Evolutionary conservation across 1,140 invertebrate species (phyloP), one percentile per base, ranked within the genome.

Genomic region (Cyrtorhinus lividipennis): DNA sequence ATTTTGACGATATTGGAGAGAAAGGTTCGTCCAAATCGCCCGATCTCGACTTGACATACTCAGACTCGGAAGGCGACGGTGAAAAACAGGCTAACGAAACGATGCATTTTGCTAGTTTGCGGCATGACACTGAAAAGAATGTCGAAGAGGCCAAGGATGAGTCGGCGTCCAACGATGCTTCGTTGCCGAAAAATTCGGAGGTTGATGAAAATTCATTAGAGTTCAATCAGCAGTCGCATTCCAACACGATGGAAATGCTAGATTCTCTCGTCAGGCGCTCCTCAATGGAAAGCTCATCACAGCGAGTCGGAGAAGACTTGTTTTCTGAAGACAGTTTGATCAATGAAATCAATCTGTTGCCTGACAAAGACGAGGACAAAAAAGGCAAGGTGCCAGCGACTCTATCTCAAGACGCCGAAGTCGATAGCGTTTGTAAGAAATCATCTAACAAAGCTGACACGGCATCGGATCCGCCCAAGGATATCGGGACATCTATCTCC

Each of bases 341-440:
- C 18, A 53, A 53, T 53, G 48, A 53, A 53, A 53, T 53, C 18
- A 53, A 53, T 20, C 48, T 13, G 48, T 22, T 53, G 5, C 48
- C 48, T 53, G 48, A 53, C 48, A 44, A n/a, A 44, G 48, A 53
- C 12, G 48, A 53, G 5, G 48, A 53, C 20, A 53, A 53, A 20
- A 53, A 53, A 20, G n/a, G 38, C 38, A 44, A n/a, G n/a, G n/a
- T n/a, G n/a, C n/a, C n/a, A n/a, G n/a, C n/a, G n/a, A n/a, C n/a
- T n/a, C n/a, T n/a, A n/a, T n/a, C n/a, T n/a, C n/a, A n/a, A n/a
- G n/a, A n/a, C n/a, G n/a, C n/a, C n/a, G n/a, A n/a, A n/a, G n/a
- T n/a, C n/a, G n/a, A n/a, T n/a, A n/a, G n/a, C n/a, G n/a, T n/a
- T n/a, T n/a, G n/a, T n/a, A n/a, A n/a, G n/a, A n/a, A n/a, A n/a